Percentiles rank a stretch among this genome's conserved stretches.
These are phyloP conservation scores for Diaperis boleti DNA, from an alignment of 2,888 invertebrate genomes.

Conservation along the genomic window DNA sequence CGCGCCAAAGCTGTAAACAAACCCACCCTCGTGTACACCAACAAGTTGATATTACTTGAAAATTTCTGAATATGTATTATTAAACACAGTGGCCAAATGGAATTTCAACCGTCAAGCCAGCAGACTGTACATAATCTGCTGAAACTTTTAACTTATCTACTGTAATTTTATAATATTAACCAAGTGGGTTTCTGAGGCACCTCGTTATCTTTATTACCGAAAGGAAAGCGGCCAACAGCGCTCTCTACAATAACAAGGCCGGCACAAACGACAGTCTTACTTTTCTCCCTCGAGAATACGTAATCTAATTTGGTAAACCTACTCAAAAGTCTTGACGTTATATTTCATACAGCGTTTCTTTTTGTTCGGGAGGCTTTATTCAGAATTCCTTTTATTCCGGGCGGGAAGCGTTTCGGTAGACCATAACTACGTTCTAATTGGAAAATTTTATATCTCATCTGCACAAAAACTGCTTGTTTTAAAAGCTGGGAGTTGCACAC, in stretches of 20 bases:
- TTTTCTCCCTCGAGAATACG: slow-evolving; percentile 54
- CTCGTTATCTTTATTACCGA: slow-evolving; percentile 62
- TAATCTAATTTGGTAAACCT: slow-evolving; percentile 61
- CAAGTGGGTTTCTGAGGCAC: slow-evolving; percentile 58
- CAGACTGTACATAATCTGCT: slow-evolving; percentile 45
- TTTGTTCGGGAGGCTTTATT: slow-evolving; percentile 47
- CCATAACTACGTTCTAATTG: slow-evolving; percentile 49
- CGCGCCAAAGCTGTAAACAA: slow-evolving; percentile 32
- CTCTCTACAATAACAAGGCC: slow-evolving; percentile 53
- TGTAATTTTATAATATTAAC: slow-evolving; percentile 56
- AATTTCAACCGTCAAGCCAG: slow-evolving; percentile 23
- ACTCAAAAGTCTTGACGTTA: slow-evolving; percentile 57
- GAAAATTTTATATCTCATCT: slow-evolving; percentile 49
- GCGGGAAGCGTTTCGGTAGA: slow-evolving; percentile 43
- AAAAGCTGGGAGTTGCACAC: not conserved
- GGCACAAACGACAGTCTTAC: slow-evolving; percentile 57
- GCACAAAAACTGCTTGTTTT: slow-evolving; percentile 10
- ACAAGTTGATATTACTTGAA: slow-evolving; percentile 37
- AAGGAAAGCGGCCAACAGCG: slow-evolving; percentile 53
- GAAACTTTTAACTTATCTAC: slow-evolving; percentile 55
- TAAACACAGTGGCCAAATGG: slow-evolving; percentile 34
- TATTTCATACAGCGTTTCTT: slow-evolving; percentile 51
- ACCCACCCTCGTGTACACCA: slow-evolving; percentile 22
- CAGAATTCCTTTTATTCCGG: slow-evolving; percentile 46
- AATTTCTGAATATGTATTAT: slow-evolving; percentile 34